Evolutionary conservation across 2,113 vertebrate species (phyloP).

Genomic region (Nyctibius bracteatus): DNA sequence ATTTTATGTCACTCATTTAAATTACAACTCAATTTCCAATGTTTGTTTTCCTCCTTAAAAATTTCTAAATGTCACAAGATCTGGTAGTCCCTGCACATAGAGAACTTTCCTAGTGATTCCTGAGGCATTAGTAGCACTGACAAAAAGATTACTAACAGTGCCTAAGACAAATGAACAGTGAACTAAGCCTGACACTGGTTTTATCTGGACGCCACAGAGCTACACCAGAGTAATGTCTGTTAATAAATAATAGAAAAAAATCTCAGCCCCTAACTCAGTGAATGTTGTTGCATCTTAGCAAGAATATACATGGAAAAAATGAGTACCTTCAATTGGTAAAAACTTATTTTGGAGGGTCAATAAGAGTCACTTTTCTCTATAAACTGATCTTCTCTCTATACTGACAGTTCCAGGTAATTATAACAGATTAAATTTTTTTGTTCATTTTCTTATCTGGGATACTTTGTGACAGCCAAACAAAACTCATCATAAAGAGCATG

Average conservation of each 20-base stretch:
- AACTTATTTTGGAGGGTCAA: background rate
- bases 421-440: background rate
- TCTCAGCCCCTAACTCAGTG: background rate
- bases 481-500: background rate
- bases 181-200: background rate
- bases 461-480: background rate
- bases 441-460: background rate
- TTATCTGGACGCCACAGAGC: background rate
- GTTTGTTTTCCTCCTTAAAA: background rate
- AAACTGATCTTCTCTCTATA: background rate
- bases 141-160: background rate
- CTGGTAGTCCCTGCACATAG: background rate
- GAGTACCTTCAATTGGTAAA: background rate
- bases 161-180: background rate
- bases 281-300: background rate
- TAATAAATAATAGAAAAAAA: background rate
- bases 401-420: background rate
- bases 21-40: background rate
- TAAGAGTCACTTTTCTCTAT: background rate
- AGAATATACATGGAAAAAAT: background rate
- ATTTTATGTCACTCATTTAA: background rate
- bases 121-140: background rate
- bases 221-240: background rate
- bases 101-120: background rate
- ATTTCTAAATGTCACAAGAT: background rate